A percentile compares a stretch with the other conserved stretches of the same genome.
Evolutionary conservation across 2,888 invertebrate species (phyloP).

Genomic region (Andrena chrysosceles): DNA sequence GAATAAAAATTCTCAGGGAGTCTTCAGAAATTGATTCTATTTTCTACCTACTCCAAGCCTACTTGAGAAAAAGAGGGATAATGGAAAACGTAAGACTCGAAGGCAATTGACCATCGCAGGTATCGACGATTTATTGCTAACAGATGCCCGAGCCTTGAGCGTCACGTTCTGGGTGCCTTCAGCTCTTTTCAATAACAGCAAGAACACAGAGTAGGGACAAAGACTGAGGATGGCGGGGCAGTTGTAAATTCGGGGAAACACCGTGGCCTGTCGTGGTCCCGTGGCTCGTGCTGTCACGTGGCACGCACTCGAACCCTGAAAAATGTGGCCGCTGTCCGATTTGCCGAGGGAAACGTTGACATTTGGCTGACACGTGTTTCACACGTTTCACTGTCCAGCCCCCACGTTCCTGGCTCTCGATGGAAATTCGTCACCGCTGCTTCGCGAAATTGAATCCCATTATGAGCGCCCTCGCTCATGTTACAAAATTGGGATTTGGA

Average conservation of each 20-base stretch:
- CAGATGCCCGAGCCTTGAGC: neutral
- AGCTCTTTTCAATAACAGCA: neutral
- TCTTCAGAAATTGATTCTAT: too few relatives aligned
- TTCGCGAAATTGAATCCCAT: neutral
- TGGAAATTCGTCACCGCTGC: neutral
- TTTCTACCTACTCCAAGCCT: too few relatives aligned
- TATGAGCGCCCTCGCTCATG: neutral
- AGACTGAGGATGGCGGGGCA: constrained; percentile 8
- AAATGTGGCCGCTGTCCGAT: constrained; percentile 50
- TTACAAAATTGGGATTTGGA: too few relatives aligned
- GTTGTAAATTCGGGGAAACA: constrained; percentile 44
- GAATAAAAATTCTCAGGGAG: too few relatives aligned
- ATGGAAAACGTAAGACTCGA: neutral
- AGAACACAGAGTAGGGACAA: constrained; percentile 9
- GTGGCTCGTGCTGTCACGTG: constrained; percentile 58
- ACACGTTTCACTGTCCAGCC: constrained; percentile 39
- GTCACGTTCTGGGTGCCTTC: neutral
- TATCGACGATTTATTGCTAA: constrained; percentile 25
- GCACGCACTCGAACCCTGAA: constrained; percentile 42
- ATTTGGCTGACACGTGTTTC: constrained; percentile 79
- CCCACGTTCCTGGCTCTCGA: neutral
- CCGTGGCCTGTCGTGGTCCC: neutral
- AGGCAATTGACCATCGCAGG: neutral
- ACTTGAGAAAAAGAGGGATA: neutral
- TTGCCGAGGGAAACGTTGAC: constrained; percentile 61